Base-by-base conservation (phyloP, 2,888 invertebrate species). In the Idaea biselata region DNA sequence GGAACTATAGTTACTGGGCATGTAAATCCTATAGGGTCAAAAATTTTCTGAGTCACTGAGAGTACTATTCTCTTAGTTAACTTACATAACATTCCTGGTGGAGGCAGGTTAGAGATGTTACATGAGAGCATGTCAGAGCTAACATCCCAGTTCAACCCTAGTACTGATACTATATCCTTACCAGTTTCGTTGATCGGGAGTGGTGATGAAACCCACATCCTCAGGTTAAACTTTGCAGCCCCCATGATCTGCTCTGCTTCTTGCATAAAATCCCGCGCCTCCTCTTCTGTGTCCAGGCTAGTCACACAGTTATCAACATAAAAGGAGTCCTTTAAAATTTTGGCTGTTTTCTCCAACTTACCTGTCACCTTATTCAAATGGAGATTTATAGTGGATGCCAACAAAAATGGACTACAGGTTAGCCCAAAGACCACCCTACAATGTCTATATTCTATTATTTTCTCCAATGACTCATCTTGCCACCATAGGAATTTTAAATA, bases 391-490 rank as follows among this genome's bases (percentile, higher is more conserved):
- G 63, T 63, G 1, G 63, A 59, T n/a, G 63, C 57, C 16, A 63
- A 32, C n/a, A 63, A 25, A 55, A 63, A 63, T n/a, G 63, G 60
- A 16, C 63, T 63, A 6, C 55, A 60, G 11, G 63, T 63, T 1
- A 63, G 17, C 3, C 63, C 63, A 55, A 63, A 60, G 31, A 63
- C 63, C 14, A 63, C 63, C 14, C 63, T 6, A 14, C 63, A 63
- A 18, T 63, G 63, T 11, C 60, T 25, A n/a, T 63, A 63, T 7
- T 44, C 54, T 3, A 55, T n/a, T 33, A 62, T 44, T 1, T 56
- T 56, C 6, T 16, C 14, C 7, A 32, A 7, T 14, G 6, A 56
- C 5, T 63, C 63, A 58, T 60, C 18, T 32, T 60, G 58, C 53
- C 32, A 63, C 63, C 63, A 60, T 32, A 63, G 25, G 18, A 60